Evolutionary conservation across 2,888 invertebrate genomes (phyloP).

Genomic region (Choristoneura rosaceana): DNA sequence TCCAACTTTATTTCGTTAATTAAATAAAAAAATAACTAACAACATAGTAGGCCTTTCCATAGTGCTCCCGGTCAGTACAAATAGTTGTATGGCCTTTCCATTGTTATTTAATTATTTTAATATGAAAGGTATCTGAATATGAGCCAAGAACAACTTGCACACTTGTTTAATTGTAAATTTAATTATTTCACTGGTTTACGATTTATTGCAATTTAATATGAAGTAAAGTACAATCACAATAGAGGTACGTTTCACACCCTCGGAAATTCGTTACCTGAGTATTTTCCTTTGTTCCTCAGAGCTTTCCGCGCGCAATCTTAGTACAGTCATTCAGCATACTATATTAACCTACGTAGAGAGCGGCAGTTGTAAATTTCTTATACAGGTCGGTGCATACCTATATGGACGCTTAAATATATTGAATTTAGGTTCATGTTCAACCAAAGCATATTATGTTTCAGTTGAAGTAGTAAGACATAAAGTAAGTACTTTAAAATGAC

Average conservation of each 20-base stretch:
- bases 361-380: conserved; percentile 3
- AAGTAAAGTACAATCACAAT: not conserved
- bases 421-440: not conserved
- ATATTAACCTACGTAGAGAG: conserved; percentile 9
- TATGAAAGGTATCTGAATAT: too few relatives aligned
- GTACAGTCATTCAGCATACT: conserved; percentile 2
- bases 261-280: not conserved
- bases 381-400: conserved; percentile 7
- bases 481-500: not conserved
- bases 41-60: too few relatives aligned
- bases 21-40: too few relatives aligned
- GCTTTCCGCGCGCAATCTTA: conserved; percentile 9
- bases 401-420: not conserved
- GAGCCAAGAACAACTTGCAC: too few relatives aligned
- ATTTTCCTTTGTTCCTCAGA: conserved; percentile 21
- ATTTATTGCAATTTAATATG: not conserved
- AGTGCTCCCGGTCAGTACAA: too few relatives aligned
- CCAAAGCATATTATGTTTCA: not conserved
- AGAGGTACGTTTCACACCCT: not conserved
- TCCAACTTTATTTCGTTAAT: too few relatives aligned
- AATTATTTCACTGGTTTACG: not conserved
- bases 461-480: not conserved
- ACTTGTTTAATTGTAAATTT: too few relatives aligned
- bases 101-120: too few relatives aligned
- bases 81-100: too few relatives aligned